Base-by-base conservation (phyloP, 2,888 invertebrate species). In the Malacosoma neustria region DNA sequence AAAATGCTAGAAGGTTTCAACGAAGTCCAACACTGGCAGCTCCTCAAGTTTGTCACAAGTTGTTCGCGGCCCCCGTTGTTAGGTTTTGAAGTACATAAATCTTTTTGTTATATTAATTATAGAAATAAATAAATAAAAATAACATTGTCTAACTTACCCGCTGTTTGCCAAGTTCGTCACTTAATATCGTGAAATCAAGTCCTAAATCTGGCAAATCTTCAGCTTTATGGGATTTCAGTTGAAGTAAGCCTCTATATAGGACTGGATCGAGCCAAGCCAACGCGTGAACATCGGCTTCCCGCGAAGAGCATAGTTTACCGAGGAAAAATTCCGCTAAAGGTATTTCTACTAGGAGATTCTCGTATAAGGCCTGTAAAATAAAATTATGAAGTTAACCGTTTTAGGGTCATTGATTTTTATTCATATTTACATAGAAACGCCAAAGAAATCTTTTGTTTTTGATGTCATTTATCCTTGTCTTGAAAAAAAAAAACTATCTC, bases 11-110 rank as follows among this genome's bases (percentile, higher is more conserved):
- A 91, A 38, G 88, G 89, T 33, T 96, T 99, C 69, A 91, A 90
- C 36, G 96, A 96, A 69, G 87, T 89, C 37, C 95, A 97, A 72
- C 91, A 93, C 44, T 88, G 97, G 41, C 93, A 95, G 62, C 84
- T 99, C 36, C 87, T 99, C 5, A 98, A 98, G 80, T 99, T 99
- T 81, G 98, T 99, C 31, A 99, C 99, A 2, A 97, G 98, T 67
- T 99, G 99, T 67, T 99, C 99, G 0, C 84, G 98, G 41, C 97
- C 99, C 3, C 99, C 99, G 0, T 87, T 99, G 14, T 85, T 99
- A 30, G 99, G 99, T 2, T 99, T 99, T 66, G 97, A 96, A 90
- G 97, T 96, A n/a, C n/a, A n/a, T n/a, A n/a, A n/a, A n/a, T n/a
- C n/a, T n/a, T n/a, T n/a, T n/a, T n/a, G n/a, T n/a, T n/a, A n/a